Percentiles rank a stretch among this genome's conserved stretches.
phyloP scores from a whole-genome alignment of 2,888 invertebrate species.

The Pristionchus maxplancki region DNA sequence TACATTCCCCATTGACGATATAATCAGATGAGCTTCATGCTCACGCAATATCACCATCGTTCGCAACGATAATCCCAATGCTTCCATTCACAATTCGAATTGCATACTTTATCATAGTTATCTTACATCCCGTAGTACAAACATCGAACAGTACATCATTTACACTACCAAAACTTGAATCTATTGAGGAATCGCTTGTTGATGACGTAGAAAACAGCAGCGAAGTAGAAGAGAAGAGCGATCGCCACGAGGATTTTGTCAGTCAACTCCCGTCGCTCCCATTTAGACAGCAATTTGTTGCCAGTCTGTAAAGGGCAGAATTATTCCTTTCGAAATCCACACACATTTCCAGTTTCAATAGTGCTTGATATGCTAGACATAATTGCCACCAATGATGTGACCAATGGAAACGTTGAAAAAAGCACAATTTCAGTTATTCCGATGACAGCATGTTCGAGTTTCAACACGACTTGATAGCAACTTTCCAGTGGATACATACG shows the following conservation, averaged over 20 bases:
- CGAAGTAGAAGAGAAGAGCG: constrained; percentile 90
- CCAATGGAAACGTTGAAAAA: too few species aligned
- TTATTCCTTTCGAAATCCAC: constrained; percentile 78
- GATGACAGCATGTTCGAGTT: neutral
- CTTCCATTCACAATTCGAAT: neutral
- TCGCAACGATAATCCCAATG: neutral
- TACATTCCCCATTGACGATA: too few species aligned
- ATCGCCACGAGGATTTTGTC: constrained; percentile 92
- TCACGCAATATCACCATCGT: neutral
- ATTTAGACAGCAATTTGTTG: constrained; percentile 92
- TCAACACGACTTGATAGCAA: neutral
- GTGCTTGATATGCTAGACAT: neutral
- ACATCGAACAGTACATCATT: neutral
- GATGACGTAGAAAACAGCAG: constrained; percentile 92
- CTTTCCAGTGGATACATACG: constrained; percentile 68
- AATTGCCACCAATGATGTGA: too few species aligned
- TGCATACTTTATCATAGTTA: constrained; percentile 39
- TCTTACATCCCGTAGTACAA: constrained; percentile 20
- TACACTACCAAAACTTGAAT: constrained; percentile 60
- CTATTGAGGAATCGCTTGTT: constrained; percentile 86
- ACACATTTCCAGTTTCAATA: neutral
- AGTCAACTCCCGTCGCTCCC: constrained; percentile 93
- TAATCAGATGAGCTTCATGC: too few species aligned
- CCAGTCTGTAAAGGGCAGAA: constrained; percentile 83
- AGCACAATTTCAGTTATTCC: too few species aligned